A percentile compares a stretch with the other conserved stretches of the same genome.
Evolutionary conservation across 2,888 invertebrate genomes (phyloP).

Genomic region (Baccha elongata): DNA sequence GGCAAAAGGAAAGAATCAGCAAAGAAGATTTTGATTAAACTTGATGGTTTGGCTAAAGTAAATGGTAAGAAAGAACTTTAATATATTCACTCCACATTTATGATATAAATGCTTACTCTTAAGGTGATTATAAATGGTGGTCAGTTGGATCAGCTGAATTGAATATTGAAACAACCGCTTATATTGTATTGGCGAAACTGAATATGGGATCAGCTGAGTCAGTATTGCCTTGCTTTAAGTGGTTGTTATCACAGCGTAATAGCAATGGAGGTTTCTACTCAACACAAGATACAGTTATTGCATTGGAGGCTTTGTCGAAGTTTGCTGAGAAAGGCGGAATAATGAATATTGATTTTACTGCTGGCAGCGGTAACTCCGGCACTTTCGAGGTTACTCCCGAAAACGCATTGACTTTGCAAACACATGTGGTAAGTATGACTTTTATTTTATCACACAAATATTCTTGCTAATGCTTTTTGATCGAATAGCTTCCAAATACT

Average conservation of each 20-base stretch:
- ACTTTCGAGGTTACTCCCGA: slow-evolving; percentile 85
- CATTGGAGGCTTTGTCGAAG: slow-evolving; percentile 87
- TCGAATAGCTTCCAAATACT: slow-evolving; percentile 77
- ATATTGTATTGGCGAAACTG: slow-evolving; percentile 89
- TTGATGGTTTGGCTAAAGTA: slow-evolving; percentile 83
- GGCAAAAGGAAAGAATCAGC: slow-evolving; percentile 88
- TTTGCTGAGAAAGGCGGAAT: slow-evolving; percentile 85
- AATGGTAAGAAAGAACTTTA: slow-evolving; percentile 55
- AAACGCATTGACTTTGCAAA: slow-evolving; percentile 92
- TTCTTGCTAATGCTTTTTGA: neutral
- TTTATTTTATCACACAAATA: neutral
- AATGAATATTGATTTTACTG: slow-evolving; percentile 77
- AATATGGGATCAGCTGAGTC: slow-evolving; percentile 78
- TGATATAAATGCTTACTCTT: slow-evolving; percentile 57
- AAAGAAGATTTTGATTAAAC: slow-evolving; percentile 85
- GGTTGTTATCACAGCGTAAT: slow-evolving; percentile 88
- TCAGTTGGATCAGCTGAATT: slow-evolving; percentile 87
- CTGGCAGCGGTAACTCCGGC: slow-evolving; percentile 74
- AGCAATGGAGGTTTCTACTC: slow-evolving; percentile 89
- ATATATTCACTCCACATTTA: neutral
- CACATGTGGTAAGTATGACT: slow-evolving; percentile 86
- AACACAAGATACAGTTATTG: slow-evolving; percentile 91
- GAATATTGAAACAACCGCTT: slow-evolving; percentile 92
- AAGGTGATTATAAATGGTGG: slow-evolving; percentile 91
- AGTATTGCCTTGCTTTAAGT: slow-evolving; percentile 85